Evolutionary conservation across 2,113 vertebrate species (phyloP), one percentile per base, ranked within the genome.

Genomic region (Paraplagusia blochii): DNA sequence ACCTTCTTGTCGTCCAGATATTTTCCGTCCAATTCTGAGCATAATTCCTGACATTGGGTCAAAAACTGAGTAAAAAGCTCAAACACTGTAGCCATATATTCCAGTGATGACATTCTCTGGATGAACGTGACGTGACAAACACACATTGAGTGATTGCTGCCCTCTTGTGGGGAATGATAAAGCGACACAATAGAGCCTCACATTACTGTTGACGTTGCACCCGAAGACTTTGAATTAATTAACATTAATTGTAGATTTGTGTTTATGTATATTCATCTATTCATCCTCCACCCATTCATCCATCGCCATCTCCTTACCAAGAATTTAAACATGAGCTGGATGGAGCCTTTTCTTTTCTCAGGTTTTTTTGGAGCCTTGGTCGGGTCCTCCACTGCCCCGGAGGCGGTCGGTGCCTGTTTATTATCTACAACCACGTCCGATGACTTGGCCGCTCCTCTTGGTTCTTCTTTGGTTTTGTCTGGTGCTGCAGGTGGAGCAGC

Each of bases 331-430:
- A 99, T 96, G 47, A 88, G 86, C 18, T 95, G 91, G 0, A 98
- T 87, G 52, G 96, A 95, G 86, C n/a, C n/a, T n/a, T 95, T 96
- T 58, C 90, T 91, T 87, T 96, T 96, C 89, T 96, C 95, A 58
- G 84, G 59, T 83, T 85, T 93, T 84, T 83, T 95, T 66, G 44
- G 86, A 45, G 19, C 59, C 56, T 4, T 80, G 87, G 66, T 90
- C 2, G 82, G 0, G 1, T 90, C 91, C 0, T 88, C 90, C 1
- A 79, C 90, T 5, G 88, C 87, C 14, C 85, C 91, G 52, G 90
- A 49, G 8, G 87, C 67, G 36, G 51, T 82, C 0, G 66, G 53
- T 7, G 74, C 80, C 1, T 82, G 64, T 66, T 87, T 90, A 77
- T 29, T 85, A 10, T 89, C 89, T n/a, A 29, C 69, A 6, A 35